Percentiles rank a stretch among this genome's conserved stretches.
These are phyloP conservation scores for Vanessa cardui DNA, from an alignment of 2,888 invertebrate genomes.

Conservation along the genomic window DNA sequence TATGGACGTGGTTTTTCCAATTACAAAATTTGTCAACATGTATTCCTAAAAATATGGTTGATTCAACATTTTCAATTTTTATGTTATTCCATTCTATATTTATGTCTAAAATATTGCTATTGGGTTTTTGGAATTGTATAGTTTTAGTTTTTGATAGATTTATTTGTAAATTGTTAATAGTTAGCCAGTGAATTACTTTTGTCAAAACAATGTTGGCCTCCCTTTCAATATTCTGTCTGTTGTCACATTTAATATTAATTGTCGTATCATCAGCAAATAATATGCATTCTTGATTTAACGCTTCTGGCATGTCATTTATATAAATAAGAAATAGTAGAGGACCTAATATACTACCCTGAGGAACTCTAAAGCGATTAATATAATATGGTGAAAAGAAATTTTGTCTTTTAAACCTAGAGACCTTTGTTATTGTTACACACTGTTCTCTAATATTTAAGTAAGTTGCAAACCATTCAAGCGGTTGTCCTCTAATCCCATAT, in stretches of 20 bases:
- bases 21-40: slow-evolving; percentile 21
- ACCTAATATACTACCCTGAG: slow-evolving; percentile 3
- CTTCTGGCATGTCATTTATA: slow-evolving; percentile 16
- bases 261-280: slow-evolving; percentile 20
- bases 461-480: not conserved
- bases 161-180: slow-evolving; percentile 10
- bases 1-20: slow-evolving; percentile 34
- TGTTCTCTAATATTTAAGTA: not conserved
- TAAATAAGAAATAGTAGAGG: slow-evolving; percentile 14
- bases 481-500: not conserved
- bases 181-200: slow-evolving; percentile 6
- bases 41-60: slow-evolving; percentile 24
- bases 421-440: slow-evolving; percentile 1
- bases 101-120: slow-evolving; percentile 10
- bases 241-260: slow-evolving; percentile 8
- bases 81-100: not conserved
- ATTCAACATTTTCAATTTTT: slow-evolving; percentile 13
- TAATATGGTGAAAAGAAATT: slow-evolving; percentile 1
- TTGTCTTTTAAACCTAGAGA: not conserved
- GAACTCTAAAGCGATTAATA: slow-evolving; percentile 9
- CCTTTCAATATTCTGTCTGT: not conserved
- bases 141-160: slow-evolving; percentile 11
- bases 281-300: slow-evolving; percentile 6
- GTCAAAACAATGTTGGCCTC: not conserved
- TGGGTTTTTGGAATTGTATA: slow-evolving; percentile 6